Base-by-base conservation (phyloP, 2,888 invertebrate genomes). In the Epistrophe grossulariae region DNA sequence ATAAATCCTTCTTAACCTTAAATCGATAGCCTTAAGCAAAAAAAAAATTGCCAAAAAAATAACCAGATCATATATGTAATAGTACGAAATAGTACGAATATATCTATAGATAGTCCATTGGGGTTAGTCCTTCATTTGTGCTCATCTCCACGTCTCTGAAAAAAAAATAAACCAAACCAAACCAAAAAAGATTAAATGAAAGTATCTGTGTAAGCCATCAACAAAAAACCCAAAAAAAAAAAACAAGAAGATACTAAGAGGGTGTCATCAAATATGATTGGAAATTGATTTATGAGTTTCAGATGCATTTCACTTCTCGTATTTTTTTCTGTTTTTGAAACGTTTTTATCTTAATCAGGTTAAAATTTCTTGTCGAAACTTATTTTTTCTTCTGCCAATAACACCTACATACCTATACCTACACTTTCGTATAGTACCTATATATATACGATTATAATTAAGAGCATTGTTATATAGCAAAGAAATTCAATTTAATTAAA, bases 251-350 rank as follows among this genome's bases (percentile, higher is more conserved):
- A 55, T 62, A 77, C 66, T 57, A 79, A 87, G 79, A 76, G 83
- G 79, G 83, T 87, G 87, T 83, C 87, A 83, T 87, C 87, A 87
- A 83, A 87, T 79, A 87, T 87, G 87, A 83, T 87, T 78, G 83
- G 64, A 83, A 79, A 83, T 62, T 83, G 79, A 87, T 79, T 83
- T 83, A 87, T 83, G 78, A 24, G n/a, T 72, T 87, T 66, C 79
- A 62, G 83, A 79, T 83, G 87, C 83, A 83, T 76, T 78, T 52
- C n/a, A 28, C 48, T 68, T 55, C 13, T 45, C 52, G 8, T 2
- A 24, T 31, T 4, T 28, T 7, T 48, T 64, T 48, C 11, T 9
- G 7, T 15, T n/a, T 40, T 31, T 70, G 62, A 50, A 64, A 74
- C 13, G 48, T 40, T 79, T 45, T 73, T 43, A 79, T 76, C 57